Evolutionary conservation across 2,888 invertebrate genomes (phyloP).

Genomic region (Caenorhabditis drosophilae): DNA sequence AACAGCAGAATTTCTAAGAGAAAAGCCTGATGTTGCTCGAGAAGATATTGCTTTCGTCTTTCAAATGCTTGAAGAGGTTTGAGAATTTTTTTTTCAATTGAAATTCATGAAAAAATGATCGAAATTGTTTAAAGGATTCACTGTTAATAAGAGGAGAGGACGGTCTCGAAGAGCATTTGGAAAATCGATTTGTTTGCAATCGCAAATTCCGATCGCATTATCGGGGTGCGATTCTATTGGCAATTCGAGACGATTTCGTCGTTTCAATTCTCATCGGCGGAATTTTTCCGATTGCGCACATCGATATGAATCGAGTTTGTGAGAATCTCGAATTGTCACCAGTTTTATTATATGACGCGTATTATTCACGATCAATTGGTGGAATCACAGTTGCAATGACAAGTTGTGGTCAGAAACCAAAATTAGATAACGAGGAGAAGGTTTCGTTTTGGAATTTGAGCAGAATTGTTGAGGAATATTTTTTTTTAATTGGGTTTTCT

Average conservation of each 20-base stretch:
- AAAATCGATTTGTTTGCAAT: conserved; percentile 11
- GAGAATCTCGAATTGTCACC: background rate
- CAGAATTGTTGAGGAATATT: background rate
- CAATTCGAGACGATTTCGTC: conserved; percentile 10
- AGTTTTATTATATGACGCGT: conserved; percentile 5
- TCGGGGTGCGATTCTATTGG: conserved; percentile 19
- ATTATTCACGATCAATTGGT: conserved; percentile 1
- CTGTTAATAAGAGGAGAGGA: conserved; percentile 24
- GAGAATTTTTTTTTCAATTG: background rate
- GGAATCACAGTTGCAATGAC: conserved; percentile 3
- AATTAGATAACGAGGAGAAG: conserved; percentile 6
- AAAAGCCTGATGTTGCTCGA: conserved; percentile 15
- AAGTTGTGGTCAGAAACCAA: conserved; percentile 8
- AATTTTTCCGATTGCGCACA: conserved; percentile 21
- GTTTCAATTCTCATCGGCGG: conserved; percentile 24
- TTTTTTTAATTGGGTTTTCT: background rate
- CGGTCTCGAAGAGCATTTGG: conserved; percentile 17
- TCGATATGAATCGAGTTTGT: conserved; percentile 8
- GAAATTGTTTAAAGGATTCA: conserved; percentile 16
- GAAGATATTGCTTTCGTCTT: conserved; percentile 35
- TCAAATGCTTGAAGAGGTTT: conserved; percentile 27
- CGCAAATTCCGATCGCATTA: conserved; percentile 9
- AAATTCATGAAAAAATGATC: conserved; percentile 4
- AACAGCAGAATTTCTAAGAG: no score
- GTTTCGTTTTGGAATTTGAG: background rate